Base-by-base conservation (phyloP, 2,797 vertebrate species). In the Cacajao melanocephalus region DNA sequence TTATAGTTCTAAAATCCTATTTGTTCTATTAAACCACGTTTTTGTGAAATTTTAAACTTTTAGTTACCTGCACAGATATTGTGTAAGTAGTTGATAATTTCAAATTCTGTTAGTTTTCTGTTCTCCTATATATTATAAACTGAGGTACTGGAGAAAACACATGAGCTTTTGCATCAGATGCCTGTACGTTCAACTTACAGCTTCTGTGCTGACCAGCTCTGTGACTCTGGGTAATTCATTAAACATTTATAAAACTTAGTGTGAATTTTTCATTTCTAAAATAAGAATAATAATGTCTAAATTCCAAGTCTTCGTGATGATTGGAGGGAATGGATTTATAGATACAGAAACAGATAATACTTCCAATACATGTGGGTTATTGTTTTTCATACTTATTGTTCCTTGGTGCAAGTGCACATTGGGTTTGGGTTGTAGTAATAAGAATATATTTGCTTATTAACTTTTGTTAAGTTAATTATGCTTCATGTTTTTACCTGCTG, bases 381-480 rank as follows among this genome's bases (percentile, higher is more conserved):
- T 94, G 26, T 50, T 85, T 80, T 85, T 89, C 19, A 97, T 20
- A 39, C 2, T 33, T 58, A n/a, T 39, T 80, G 5, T 6, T 9
- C 9, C 30, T 82, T 87, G 48, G 17, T 48, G 15, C 9, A 22
- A 26, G 17, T 67, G 17, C 41, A 15, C 41, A 26, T 44, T 52
- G 70, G 24, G 41, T 52, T 50, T 83, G 41, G 44, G 41, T 13
- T 89, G 41, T 72, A 11, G n/a, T 87, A 67, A 52, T 41, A 67
- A 44, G 11, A 83, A 79, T 0, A 36, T 50, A 44, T 76, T 76
- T 85, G 67, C 6, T 76, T 64, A 89, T 52, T 52, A 70, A 48
- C 41, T 85, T 91, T 91, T 96, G 36, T 83, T 84, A 30, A 78
- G 11, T n/a, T 67, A 79, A 58, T 79, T 73, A 64, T 8, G 44